Evolutionary conservation across 2,888 invertebrate genomes (phyloP), one percentile per base, ranked within the genome.

Genomic region (Philereme transversata): DNA sequence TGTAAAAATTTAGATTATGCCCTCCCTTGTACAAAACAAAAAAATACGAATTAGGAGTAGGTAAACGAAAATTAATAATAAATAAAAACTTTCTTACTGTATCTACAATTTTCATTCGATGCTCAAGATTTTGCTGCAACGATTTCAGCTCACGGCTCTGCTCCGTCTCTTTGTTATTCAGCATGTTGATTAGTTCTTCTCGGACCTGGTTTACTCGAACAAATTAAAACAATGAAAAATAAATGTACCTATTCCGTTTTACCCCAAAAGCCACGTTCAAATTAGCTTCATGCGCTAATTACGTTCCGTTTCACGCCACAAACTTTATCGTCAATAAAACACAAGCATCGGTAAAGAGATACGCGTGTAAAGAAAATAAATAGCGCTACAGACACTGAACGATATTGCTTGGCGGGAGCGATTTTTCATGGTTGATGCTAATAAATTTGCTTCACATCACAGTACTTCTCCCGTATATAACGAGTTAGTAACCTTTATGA

Each of bases 121-220:
- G 85, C 52, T 88, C 87, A 55, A 92, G 85, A 63, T 92, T 91
- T 66, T 88, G 83, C 64, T 92, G 91, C 64, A 91, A 73, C 5
- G 81, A 76, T 9, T 80, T 68, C 35, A 92, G 80, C 69, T 93
- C 90, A 55, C 89, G 91, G 73, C 93, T 93, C 71, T 93, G 88
- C 62, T 93, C 86, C 0, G 93, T 84, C 68, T 93, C 93, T 70
- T 93, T 93, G 68, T 93, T 93, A 76, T 94, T 94, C 63, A 95
- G 81, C 81, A 94, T 88, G 50, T 89, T 92, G 68, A 94, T 93
- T 67, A 95, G 79, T 70, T 94, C 94, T 67, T 94, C 94, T 7
- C 94, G 90, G 10, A 93, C 92, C 87, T 94, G 93, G 46, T 50
- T 56, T 36, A 62, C 61, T 52, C 50, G 38, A 46, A 62, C 5